Conservation (phyloP, 2,888 invertebrate species). For the Aphodius granarius region DNA sequence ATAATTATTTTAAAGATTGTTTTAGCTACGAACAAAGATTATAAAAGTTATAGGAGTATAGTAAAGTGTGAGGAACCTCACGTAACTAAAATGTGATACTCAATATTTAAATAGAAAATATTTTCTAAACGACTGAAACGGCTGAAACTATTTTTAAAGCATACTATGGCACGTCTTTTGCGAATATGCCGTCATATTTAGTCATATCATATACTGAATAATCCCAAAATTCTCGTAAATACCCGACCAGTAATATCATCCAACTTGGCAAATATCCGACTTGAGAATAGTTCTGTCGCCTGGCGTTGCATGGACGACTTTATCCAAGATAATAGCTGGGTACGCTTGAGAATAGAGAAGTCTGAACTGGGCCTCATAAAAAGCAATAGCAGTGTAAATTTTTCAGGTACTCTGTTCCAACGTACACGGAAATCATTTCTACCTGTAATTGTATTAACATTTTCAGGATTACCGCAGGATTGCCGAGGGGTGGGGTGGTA, state of each 20-base stretch:
- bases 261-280: background rate
- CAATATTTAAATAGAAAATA: too few species aligned
- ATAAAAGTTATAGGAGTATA: too few species aligned
- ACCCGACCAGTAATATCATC: background rate
- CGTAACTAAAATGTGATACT: too few species aligned
- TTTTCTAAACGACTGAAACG: too few species aligned
- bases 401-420: background rate
- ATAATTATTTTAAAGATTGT: too few species aligned
- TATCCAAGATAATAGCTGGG: background rate
- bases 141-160: too few species aligned
- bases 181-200: too few species aligned
- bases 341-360: conserved; percentile 3
- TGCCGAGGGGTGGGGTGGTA: background rate
- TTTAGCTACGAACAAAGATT: too few species aligned
- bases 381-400: background rate
- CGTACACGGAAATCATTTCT: conserved; percentile 11
- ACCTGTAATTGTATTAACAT: conserved; percentile 10
- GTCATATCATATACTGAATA: background rate
- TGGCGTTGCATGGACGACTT: background rate
- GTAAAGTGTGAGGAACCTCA: too few species aligned
- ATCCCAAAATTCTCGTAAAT: background rate
- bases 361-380: background rate
- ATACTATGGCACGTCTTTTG: too few species aligned
- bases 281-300: background rate
- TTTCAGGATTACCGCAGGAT: background rate